Evolutionary conservation across 2,888 invertebrate species (phyloP).

Genomic region (Linhomoeus sp.): DNA sequence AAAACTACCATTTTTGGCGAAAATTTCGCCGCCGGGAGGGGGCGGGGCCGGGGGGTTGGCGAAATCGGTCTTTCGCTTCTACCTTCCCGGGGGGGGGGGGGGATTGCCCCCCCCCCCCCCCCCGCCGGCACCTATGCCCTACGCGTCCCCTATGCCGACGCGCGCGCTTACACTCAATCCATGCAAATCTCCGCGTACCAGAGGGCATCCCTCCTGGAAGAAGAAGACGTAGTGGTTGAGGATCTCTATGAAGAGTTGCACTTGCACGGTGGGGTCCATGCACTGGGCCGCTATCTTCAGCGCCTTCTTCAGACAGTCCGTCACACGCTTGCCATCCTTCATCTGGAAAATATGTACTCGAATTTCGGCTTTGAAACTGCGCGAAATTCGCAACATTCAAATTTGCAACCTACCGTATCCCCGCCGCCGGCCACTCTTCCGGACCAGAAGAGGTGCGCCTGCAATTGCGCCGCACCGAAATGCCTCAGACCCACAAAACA

Average conservation of each 20-base stretch:
- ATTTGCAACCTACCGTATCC: constrained; percentile 14
- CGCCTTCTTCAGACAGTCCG: constrained; percentile 86
- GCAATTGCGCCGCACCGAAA: constrained; percentile 49
- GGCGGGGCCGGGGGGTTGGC: too few relatives aligned
- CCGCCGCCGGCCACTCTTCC: constrained; percentile 34
- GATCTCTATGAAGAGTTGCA: constrained; percentile 80
- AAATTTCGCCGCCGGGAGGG: too few relatives aligned
- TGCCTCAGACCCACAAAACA: background rate
- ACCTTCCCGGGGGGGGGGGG: too few relatives aligned
- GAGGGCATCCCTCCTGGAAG: constrained; percentile 61
- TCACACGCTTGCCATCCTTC: constrained; percentile 68
- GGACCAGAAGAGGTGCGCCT: constrained; percentile 93
- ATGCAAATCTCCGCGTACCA: too few relatives aligned
- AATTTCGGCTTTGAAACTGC: background rate
- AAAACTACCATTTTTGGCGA: too few relatives aligned
- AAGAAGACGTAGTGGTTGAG: constrained; percentile 81
- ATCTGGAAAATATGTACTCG: constrained; percentile 36
- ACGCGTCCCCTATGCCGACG: too few relatives aligned
- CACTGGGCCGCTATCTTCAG: constrained; percentile 86
- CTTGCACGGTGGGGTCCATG: constrained; percentile 88
- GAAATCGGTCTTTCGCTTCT: too few relatives aligned
- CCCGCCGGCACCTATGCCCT: too few relatives aligned
- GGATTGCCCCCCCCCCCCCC: too few relatives aligned
- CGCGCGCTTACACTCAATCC: too few relatives aligned
- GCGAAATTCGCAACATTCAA: background rate